phyloP scores from a whole-genome alignment of 2,113 vertebrate genomes.

The Pedionomus torquatus region DNA sequence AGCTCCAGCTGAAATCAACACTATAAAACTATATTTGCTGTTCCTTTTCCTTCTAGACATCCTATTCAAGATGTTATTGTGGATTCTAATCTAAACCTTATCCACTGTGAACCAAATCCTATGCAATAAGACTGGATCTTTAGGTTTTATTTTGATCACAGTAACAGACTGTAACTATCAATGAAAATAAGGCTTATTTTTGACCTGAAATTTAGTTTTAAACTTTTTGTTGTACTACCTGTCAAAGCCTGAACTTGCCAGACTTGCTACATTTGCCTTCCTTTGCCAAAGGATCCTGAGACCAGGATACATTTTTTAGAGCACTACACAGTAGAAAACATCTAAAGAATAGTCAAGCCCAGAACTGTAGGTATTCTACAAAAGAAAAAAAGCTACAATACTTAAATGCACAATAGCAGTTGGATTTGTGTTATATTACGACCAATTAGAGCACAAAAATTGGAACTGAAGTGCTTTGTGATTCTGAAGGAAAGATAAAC shows the following conservation, averaged over 20 bases:
- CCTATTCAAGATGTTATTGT: not conserved
- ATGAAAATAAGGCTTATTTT: not conserved
- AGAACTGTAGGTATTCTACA: not conserved
- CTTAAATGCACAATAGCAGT: not conserved
- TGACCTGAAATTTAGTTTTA: not conserved
- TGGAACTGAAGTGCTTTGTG: not conserved
- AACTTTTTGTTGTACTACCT: not conserved
- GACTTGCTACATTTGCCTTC: rapidly evolving
- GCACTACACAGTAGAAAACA: not conserved
- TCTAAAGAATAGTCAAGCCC: not conserved
- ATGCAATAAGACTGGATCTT: not conserved
- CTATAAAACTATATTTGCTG: not conserved
- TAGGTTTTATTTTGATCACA: not conserved
- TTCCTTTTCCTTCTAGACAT: not conserved
- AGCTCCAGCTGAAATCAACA: not conserved
- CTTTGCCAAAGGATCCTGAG: not conserved
- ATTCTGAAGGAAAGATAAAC: not conserved
- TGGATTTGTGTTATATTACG: not conserved
- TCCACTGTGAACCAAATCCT: not conserved
- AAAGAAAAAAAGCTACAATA: not conserved
- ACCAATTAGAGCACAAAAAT: not conserved
- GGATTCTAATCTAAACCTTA: not conserved
- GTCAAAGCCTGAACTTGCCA: not conserved
- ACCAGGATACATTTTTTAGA: rapidly evolving
- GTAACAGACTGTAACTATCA: not conserved